A percentile compares a stretch with the other conserved stretches of the same genome.
phyloP scores from a whole-genome alignment of 30 jellyfish, hydroid and myxozoan genomes.

The Hydra vulgaris region DNA sequence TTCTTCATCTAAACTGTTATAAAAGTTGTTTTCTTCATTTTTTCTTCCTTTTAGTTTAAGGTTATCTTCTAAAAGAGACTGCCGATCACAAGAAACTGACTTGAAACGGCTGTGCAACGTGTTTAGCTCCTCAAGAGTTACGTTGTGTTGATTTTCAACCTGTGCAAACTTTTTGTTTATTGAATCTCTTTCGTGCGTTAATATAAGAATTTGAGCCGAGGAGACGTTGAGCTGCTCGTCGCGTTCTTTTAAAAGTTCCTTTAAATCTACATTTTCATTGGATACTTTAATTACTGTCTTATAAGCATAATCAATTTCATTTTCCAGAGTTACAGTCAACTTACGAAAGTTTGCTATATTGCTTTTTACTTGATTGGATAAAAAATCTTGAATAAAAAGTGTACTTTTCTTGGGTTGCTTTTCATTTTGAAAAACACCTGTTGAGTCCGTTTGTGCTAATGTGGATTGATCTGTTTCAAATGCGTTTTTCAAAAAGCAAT shows the following conservation, averaged over 20 bases:
- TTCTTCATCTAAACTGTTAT: slow-evolving; percentile 56
- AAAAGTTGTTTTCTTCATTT: slow-evolving; percentile 54
- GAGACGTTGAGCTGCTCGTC: slow-evolving; percentile 25
- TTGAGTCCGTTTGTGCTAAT: too few relatives aligned
- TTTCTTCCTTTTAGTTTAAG: slow-evolving; percentile 65
- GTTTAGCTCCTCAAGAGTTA: slow-evolving; percentile 61
- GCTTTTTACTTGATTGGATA: not conserved
- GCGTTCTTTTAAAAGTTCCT: slow-evolving; percentile 56
- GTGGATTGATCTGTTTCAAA: too few relatives aligned
- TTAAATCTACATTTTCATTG: slow-evolving; percentile 60
- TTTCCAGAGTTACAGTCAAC: not conserved
- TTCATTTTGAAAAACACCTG: not conserved
- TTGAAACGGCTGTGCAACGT: slow-evolving; percentile 52
- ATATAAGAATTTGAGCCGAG: slow-evolving; percentile 21
- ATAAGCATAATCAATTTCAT: slow-evolving; percentile 54
- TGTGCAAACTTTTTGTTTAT: slow-evolving; percentile 55
- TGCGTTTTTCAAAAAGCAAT: too few relatives aligned
- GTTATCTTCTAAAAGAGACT: slow-evolving; percentile 46
- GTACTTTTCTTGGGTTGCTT: too few relatives aligned
- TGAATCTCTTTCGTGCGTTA: slow-evolving; percentile 52
- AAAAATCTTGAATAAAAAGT: too few relatives aligned
- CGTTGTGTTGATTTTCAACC: slow-evolving; percentile 38
- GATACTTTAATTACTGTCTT: slow-evolving; percentile 35
- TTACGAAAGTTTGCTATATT: not conserved
- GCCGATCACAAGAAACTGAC: slow-evolving; percentile 52